phyloP scores from a whole-genome alignment of 2,888 invertebrate species.

The Unio pictorum region DNA sequence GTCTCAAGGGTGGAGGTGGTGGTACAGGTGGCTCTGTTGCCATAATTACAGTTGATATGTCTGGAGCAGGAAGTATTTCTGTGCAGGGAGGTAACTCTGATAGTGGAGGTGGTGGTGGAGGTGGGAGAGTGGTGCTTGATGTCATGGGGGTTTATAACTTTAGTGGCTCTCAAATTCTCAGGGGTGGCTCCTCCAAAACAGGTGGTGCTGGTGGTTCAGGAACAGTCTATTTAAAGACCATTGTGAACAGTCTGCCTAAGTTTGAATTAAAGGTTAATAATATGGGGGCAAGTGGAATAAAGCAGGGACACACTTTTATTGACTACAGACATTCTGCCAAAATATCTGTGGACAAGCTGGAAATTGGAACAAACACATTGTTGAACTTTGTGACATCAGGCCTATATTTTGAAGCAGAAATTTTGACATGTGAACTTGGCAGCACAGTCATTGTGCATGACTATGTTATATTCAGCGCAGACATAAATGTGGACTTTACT shows the following conservation, averaged over 20 bases:
- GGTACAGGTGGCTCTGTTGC: conserved; percentile 44
- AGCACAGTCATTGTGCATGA: conserved; percentile 41
- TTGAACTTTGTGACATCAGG: conserved; percentile 24
- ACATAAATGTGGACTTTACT: conserved; percentile 37
- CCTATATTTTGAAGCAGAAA: conserved; percentile 39
- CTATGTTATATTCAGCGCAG: conserved; percentile 45
- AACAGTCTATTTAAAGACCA: conserved; percentile 29
- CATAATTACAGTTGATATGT: conserved; percentile 17
- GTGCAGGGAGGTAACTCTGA: conserved; percentile 39
- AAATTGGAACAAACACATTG: conserved; percentile 32
- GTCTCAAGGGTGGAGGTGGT: conserved; percentile 38
- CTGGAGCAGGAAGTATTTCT: conserved; percentile 37
- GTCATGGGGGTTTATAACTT: conserved; percentile 36
- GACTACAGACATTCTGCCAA: conserved; percentile 11
- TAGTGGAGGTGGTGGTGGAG: conserved; percentile 49
- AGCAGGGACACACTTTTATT: conserved; percentile 32
- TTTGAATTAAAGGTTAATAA: conserved; percentile 29
- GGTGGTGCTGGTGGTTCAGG: conserved; percentile 50
- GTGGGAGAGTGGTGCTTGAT: conserved; percentile 41
- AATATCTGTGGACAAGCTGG: conserved; percentile 25
- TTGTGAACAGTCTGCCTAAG: too few species aligned
- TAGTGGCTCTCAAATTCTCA: conserved; percentile 32
- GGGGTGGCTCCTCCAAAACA: conserved; percentile 38
- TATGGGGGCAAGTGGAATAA: conserved; percentile 18
- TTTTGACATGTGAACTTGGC: conserved; percentile 38